phyloP scores from a whole-genome alignment of 2,888 invertebrate genomes.

The Drosophila bunnanda region DNA sequence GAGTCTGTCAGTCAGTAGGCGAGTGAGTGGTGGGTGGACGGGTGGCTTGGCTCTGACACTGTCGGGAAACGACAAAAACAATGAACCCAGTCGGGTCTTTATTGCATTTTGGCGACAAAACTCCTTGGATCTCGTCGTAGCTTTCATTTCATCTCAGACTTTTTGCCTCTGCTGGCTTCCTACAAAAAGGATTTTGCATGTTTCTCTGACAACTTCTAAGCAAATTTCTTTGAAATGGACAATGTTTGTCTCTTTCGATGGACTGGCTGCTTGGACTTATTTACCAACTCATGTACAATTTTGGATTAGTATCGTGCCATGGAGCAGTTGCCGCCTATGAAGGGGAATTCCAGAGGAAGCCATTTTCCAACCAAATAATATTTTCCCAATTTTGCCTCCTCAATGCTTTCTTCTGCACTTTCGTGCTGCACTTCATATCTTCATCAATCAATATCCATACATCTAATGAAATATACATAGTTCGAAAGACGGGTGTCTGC shows the following conservation, averaged over 20 bases:
- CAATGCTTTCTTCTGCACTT: slow-evolving; percentile 22
- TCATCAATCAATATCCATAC: slow-evolving; percentile 71
- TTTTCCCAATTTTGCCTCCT: background rate
- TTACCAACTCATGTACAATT: slow-evolving; percentile 44
- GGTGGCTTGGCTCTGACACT: slow-evolving; percentile 33
- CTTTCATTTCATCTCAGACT: slow-evolving; percentile 42
- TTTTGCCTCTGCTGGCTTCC: slow-evolving; percentile 14
- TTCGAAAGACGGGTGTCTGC: slow-evolving; percentile 1
- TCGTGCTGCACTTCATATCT: slow-evolving; percentile 32
- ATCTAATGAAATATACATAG: slow-evolving; percentile 72
- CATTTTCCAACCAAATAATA: slow-evolving; percentile 6
- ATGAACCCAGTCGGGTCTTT: slow-evolving; percentile 58
- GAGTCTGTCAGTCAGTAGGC: slow-evolving; percentile 48
- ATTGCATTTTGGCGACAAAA: slow-evolving; percentile 76
- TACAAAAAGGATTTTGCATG: slow-evolving; percentile 65
- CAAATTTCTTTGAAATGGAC: slow-evolving; percentile 48
- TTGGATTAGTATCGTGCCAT: slow-evolving; percentile 33
- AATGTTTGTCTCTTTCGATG: slow-evolving; percentile 38
- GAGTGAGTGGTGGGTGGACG: slow-evolving; percentile 36
- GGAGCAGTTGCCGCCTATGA: slow-evolving; percentile 9
- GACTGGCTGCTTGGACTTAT: slow-evolving; percentile 40
- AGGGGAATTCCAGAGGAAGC: slow-evolving; percentile 22
- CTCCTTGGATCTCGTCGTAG: slow-evolving; percentile 51
- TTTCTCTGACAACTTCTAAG: slow-evolving; percentile 63
- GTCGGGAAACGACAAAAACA: slow-evolving; percentile 47